Base-by-base conservation (phyloP, 2,888 invertebrate genomes). In the Herminia tarsipennalis region DNA sequence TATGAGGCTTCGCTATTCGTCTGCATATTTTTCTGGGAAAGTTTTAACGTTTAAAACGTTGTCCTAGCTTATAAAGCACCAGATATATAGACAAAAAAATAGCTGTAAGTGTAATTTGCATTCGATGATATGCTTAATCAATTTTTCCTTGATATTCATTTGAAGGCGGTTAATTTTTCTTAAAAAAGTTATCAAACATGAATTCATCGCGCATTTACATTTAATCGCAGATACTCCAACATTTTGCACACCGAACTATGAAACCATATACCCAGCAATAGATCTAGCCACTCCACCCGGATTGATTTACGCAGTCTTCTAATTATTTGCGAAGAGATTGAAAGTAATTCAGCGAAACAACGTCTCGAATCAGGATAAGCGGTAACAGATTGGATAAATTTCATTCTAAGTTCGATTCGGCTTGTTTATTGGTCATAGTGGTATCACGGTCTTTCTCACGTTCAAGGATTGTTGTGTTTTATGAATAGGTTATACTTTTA, bases 231-330 rank as follows among this genome's bases (percentile, higher is more conserved):
- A 14, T 9, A 0, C 1, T 10, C 6, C 10, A 37, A 28, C 10
- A 24, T 29, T 20, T 8, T 12, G 56, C 13, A 65, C 1, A 24
- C 5, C 33, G 20, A 17, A 9, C 24, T 47, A 5, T 13, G 0
- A 0, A 1, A 0, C 68, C 50, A 68, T 76, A 40, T 75, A 63
- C 77, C 55, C 28, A 32, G 47, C 50, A 59, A 76, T 73, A 71
- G 75, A 78, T 73, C 73, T 70, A 69, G 65, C 72, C 71, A 78
- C 73, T 81, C 66, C 60, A 65, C 42, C 52, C 18, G 70, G 81
- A 86, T 86, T 85, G 85, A 87, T 88, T 86, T 84, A 86, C 83
- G 77, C 58, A 76, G 66, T 66, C 76, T 71, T 81, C 81, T 86
- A 84, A 87, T 88, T 86, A 86, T 83, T 76, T 70, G 56, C 43